These are phyloP conservation scores for Cyphomyrus plagiostoma DNA, from an alignment of 2,113 vertebrate genomes.

Conservation along the genomic window DNA sequence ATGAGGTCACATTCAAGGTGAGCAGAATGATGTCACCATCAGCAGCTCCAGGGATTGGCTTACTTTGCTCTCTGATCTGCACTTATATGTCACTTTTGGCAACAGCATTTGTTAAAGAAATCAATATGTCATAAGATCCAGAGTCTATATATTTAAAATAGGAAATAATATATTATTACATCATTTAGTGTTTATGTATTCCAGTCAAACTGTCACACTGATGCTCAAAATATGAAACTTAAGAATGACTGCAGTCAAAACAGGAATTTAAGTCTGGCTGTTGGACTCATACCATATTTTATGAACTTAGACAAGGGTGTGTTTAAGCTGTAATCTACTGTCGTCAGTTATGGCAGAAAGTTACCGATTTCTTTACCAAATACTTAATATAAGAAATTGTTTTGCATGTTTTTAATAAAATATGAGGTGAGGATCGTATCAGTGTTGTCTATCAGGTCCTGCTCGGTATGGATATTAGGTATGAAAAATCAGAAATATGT, in stretches of 20 bases:
- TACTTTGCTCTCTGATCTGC: not conserved
- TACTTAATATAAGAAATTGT: not conserved
- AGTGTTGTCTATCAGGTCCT: not conserved
- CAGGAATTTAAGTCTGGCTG: not conserved
- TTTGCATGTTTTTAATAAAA: not conserved
- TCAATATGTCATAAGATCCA: not conserved
- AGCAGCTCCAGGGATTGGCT: not conserved
- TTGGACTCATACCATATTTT: not conserved
- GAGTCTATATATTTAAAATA: not conserved
- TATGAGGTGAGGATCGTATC: not conserved
- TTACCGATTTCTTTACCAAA: not conserved
- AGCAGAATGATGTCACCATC: not conserved
- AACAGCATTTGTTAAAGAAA: not conserved
- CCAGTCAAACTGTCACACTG: not conserved
- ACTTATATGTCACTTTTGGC: not conserved
- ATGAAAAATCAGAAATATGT: not conserved
- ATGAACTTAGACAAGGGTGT: not conserved
- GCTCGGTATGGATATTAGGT: not conserved
- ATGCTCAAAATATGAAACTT: not conserved
- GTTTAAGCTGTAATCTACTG: not conserved
- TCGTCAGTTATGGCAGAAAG: not conserved
- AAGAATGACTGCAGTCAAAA: not conserved
- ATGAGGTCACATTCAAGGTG: not conserved
- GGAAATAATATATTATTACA: not conserved
- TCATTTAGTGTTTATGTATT: not conserved